A percentile compares a stretch with the other conserved stretches of the same genome.
These are phyloP conservation scores for Lamprotornis superbus DNA, from an alignment of 2,113 vertebrate species.

Conservation along the genomic window DNA sequence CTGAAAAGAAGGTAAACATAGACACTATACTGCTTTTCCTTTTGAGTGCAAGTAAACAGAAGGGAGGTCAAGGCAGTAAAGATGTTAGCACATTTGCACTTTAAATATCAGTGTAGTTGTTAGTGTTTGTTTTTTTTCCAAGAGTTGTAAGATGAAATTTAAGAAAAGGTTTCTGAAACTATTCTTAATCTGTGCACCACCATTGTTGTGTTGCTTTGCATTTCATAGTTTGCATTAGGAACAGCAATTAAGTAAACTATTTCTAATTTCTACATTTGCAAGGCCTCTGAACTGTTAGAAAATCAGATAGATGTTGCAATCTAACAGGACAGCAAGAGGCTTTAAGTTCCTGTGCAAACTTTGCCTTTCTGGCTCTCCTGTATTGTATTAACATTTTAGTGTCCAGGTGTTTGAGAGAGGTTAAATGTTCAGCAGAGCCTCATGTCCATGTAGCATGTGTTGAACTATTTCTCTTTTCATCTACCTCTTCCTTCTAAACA, in stretches of 20 bases:
- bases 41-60: background rate
- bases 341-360: background rate
- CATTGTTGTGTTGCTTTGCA: background rate
- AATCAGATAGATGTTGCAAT: background rate
- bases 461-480: background rate
- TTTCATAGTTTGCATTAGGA: background rate
- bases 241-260: background rate
- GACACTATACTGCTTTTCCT: background rate
- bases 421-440: background rate
- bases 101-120: background rate
- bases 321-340: background rate
- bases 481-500: background rate
- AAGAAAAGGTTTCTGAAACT: background rate
- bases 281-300: background rate
- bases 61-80: background rate
- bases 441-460: accelerated
- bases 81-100: background rate
- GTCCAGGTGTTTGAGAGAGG: background rate
- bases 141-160: background rate
- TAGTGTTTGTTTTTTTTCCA: accelerated
- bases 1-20: background rate
- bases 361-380: background rate
- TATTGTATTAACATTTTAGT: background rate
- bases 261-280: background rate
- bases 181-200: background rate